Percentiles rank a stretch among this genome's conserved stretches.
phyloP scores from a whole-genome alignment of 2,797 vertebrate species.

The Clarias pachynema region DNA sequence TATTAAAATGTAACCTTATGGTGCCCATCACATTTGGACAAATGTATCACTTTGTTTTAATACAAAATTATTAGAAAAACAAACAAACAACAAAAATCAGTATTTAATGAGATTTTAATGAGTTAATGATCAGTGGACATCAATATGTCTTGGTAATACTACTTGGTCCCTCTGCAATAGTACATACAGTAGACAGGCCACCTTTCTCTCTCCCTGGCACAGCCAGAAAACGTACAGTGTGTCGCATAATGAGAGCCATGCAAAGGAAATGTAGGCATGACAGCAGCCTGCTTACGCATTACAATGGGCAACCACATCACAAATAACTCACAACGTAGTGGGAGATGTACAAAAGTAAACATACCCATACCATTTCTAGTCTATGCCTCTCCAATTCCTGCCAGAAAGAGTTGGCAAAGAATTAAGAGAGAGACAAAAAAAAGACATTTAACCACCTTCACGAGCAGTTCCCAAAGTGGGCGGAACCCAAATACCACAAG shows the following conservation, averaged over 20 bases:
- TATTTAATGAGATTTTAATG: no score
- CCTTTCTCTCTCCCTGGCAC: conserved; percentile 40
- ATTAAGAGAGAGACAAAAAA: conserved; percentile 81
- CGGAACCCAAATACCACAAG: conserved; percentile 21
- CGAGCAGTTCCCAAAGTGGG: conserved; percentile 36
- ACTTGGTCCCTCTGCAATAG: not conserved
- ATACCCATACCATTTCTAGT: conserved; percentile 99
- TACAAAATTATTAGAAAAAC: not conserved
- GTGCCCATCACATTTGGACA: not conserved
- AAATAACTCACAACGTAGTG: conserved; percentile 92
- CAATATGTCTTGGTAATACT: not conserved
- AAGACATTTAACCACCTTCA: conserved; percentile 63
- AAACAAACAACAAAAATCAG: not conserved
- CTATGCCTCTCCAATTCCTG: conserved; percentile 99
- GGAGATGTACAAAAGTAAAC: conserved; percentile 97
- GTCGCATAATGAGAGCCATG: conserved; percentile 89
- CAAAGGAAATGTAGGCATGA: conserved; percentile 85
- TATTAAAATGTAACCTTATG: not conserved
- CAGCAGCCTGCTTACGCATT: conserved; percentile 87
- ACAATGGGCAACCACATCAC: conserved; percentile 89
- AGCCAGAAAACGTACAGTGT: conserved; percentile 70
- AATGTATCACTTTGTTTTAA: not conserved
- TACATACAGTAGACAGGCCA: conserved; percentile 10
- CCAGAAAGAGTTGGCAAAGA: conserved; percentile 95
- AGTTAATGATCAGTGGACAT: not conserved